Evolutionary conservation across 2,888 invertebrate species (phyloP), one percentile per base, ranked within the genome.

Genomic region (Cantharis rustica): DNA sequence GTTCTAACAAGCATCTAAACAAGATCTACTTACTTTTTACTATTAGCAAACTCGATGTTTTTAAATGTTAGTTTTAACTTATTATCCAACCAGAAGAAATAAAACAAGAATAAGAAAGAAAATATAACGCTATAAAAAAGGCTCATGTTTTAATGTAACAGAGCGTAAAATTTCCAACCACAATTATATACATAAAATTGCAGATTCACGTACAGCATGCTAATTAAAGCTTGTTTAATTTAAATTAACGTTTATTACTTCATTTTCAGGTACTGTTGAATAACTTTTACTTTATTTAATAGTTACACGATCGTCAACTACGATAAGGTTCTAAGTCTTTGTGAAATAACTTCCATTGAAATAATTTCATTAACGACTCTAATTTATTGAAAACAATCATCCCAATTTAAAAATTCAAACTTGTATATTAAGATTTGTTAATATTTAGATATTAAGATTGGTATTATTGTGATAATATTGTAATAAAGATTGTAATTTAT

Each of bases 221-320:
- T 73, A 73, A 73, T 73, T 73, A 73, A 69, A 20, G 69, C 47
- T 62, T 61, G 69, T 73, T 73, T 73, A 73, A 69, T 69, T 73
- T 73, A 73, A 69, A 69, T 73, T 73, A 73, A 73, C 69, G 68
- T 16, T 73, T 73, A 73, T 73, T 63, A 17, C 62, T 62, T 31
- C 62, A 69, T 69, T 73, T 73, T 69, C 69, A 73, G 68, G 69
- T 73, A 63, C 73, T 73, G 62, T 26, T 69, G 68, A 73, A 69
- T 69, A 73, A 73, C 73, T 69, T 69, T 61, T 69, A 73, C 61
- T 73, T 73, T 73, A 31, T 69, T 69, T 73, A 63, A 73, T 63
- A 69, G 69, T 69, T 47, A 11, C 31, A 72, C 68, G 20, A 72
- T 47, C 27, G 72, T 16, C 68, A 17, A 72, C 61, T 47, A 68